phyloP scores from a whole-genome alignment of 2,888 invertebrate genomes.

The Hypolimnas misippus region DNA sequence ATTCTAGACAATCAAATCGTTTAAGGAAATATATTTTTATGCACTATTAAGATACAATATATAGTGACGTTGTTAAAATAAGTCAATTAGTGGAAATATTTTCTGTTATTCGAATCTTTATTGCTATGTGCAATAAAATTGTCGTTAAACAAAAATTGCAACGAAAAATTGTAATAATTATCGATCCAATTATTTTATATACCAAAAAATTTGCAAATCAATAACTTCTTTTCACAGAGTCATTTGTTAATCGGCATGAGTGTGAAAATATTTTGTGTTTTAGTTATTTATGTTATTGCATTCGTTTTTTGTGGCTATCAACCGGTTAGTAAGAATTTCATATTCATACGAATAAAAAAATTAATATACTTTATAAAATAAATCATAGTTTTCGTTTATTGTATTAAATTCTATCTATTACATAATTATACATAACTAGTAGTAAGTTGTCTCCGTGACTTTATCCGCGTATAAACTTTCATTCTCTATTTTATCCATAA shows the following conservation, averaged over 20 bases:
- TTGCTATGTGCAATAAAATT: constrained; percentile 9
- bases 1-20: no score
- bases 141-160: background rate
- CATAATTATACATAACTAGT: no score
- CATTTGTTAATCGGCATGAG: constrained; percentile 1
- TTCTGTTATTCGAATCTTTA: background rate
- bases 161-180: no score
- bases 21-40: no score
- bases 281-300: constrained; percentile 17
- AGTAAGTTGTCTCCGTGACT: no score
- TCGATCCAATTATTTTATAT: constrained; percentile 16
- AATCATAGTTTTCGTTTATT: no score
- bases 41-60: no score
- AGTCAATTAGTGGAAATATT: background rate
- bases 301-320: constrained; percentile 25
- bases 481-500: no score
- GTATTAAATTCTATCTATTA: no score
- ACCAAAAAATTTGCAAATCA: background rate
- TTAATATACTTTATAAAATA: background rate
- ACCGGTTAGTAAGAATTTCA: constrained; percentile 23
- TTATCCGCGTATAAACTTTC: no score
- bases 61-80: no score
- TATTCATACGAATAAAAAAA: background rate
- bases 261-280: constrained; percentile 14
- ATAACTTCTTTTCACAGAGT: background rate